Evolutionary conservation across 1,140 invertebrate genomes (phyloP).

Genomic region (Paraescarpia echinospica): DNA sequence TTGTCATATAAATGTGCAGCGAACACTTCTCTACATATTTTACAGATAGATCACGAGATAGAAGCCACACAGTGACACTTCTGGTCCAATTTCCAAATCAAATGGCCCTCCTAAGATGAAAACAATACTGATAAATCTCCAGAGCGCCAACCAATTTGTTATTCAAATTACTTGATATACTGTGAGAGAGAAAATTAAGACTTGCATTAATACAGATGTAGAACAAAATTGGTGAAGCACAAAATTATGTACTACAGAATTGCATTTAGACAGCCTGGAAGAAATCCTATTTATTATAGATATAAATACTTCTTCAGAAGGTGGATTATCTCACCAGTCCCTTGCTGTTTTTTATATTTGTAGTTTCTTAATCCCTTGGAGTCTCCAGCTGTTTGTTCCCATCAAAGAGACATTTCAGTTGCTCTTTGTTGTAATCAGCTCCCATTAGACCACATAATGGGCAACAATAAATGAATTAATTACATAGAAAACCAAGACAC

Average conservation of each 20-base stretch:
- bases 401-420: neutral
- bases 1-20: neutral
- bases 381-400: neutral
- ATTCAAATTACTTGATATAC: neutral
- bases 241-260: neutral
- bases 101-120: neutral
- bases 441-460: neutral
- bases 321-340: neutral
- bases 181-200: neutral
- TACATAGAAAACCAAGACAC: no score
- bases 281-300: neutral
- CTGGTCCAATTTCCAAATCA: neutral
- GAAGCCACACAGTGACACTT: neutral
- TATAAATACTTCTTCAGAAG: neutral
- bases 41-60: neutral
- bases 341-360: neutral
- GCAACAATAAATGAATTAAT: neutral
- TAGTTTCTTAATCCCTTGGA: neutral
- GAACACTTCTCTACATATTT: neutral
- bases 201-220: neutral
- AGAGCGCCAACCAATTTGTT: neutral
- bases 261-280: neutral
- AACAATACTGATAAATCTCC: constrained; percentile 1
- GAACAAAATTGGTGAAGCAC: no score
- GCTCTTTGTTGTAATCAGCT: neutral